A percentile compares a stretch with the other conserved stretches of the same genome.
Evolutionary conservation across 2,888 invertebrate genomes (phyloP).

Genomic region (Sinelater perroti): DNA sequence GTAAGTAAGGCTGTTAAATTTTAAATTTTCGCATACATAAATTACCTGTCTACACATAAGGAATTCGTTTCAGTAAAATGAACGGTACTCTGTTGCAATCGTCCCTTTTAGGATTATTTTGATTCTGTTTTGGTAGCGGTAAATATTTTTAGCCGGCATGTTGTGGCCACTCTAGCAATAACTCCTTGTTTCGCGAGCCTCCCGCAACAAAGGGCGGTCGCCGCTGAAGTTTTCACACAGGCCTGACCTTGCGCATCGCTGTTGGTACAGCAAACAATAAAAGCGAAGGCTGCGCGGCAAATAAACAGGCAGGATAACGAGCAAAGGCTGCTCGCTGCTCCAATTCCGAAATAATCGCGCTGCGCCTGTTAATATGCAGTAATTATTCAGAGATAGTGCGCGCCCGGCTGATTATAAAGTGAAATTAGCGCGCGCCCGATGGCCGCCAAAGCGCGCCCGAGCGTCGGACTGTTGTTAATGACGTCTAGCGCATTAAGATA

Average conservation of each 20-base stretch:
- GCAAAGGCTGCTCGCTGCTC: conserved; percentile 6
- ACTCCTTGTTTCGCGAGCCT: too few relatives aligned
- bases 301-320: conserved; percentile 9
- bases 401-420: conserved; percentile 14
- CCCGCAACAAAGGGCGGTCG: not conserved
- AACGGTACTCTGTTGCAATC: too few relatives aligned
- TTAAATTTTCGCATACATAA: too few relatives aligned
- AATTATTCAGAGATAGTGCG: conserved; percentile 17
- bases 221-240: not conserved
- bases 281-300: conserved; percentile 10
- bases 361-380: not conserved
- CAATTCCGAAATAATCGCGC: conserved; percentile 6
- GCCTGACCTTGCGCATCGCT: conserved; percentile 14
- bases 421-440: conserved; percentile 14
- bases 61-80: too few relatives aligned
- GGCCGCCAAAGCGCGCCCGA: conserved; percentile 11
- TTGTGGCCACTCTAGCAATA: too few relatives aligned
- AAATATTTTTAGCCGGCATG: too few relatives aligned
- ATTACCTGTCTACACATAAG: too few relatives aligned
- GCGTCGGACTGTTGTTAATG: conserved; percentile 9
- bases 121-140: too few relatives aligned
- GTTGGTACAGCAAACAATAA: conserved; percentile 12
- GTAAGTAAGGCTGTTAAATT: too few relatives aligned
- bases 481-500: conserved; percentile 19
- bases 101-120: too few relatives aligned